Percentiles rank a stretch among this genome's conserved stretches.
phyloP scores from a whole-genome alignment of 2,113 vertebrate genomes.

The Oncorhynchus tshawytscha region DNA sequence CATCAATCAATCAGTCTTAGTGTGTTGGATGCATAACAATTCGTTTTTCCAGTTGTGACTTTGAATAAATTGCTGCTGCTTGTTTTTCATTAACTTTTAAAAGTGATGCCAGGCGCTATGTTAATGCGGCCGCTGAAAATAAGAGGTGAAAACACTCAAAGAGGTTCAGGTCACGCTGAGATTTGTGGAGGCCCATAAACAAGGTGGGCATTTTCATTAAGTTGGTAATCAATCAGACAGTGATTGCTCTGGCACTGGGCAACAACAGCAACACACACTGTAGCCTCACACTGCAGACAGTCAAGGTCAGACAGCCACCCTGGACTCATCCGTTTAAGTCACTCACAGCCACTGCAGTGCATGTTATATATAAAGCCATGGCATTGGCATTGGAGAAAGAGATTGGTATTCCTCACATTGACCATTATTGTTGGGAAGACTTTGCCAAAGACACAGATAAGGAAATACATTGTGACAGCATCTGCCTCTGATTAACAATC shows the following conservation, averaged over 20 bases:
- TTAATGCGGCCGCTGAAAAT: slow-evolving; percentile 24
- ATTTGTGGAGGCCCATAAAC: slow-evolving; percentile 58
- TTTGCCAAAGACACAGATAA: no score
- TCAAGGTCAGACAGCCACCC: slow-evolving; percentile 48
- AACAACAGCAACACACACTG: slow-evolving; percentile 9
- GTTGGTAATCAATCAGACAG: slow-evolving; percentile 54
- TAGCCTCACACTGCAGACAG: not conserved
- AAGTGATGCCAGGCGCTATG: slow-evolving; percentile 35
- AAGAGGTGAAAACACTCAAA: slow-evolving; percentile 27
- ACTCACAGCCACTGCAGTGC: not conserved
- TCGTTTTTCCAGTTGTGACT: no score
- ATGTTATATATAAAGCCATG: slow-evolving; percentile 14
- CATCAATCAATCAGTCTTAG: no score
- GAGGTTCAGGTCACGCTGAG: slow-evolving; percentile 36
- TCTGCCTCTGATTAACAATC: no score
- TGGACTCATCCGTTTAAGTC: slow-evolving; percentile 33
- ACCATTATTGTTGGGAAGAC: no score
- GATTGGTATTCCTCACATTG: no score
- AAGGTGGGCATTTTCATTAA: slow-evolving; percentile 56
- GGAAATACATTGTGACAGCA: no score
- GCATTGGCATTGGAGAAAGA: slow-evolving; percentile 19
- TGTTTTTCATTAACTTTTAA: slow-evolving; percentile 59
- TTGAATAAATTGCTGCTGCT: slow-evolving; percentile 27
- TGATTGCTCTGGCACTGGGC: slow-evolving; percentile 14
- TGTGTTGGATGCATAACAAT: no score